Base-by-base conservation (phyloP, 2,888 invertebrate genomes). In the Ectemnius lituratus region DNA sequence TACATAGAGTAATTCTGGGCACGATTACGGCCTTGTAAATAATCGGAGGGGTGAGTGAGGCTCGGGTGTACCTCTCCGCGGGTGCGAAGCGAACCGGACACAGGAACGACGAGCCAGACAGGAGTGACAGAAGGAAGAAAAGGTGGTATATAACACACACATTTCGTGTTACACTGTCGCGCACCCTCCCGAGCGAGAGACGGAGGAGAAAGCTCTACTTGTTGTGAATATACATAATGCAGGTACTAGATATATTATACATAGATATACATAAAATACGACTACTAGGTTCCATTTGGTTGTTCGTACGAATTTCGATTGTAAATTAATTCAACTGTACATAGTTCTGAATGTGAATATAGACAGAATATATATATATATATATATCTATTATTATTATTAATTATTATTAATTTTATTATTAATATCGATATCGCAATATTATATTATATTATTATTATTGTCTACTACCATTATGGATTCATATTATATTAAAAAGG, bases 291-390 rank as follows among this genome's bases (percentile, higher is more conserved):
- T 84, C 84, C 81, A 85, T 85, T 87, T 83, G 87, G 85, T 88
- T 85, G 84, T 86, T 87, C 88, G 86, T 87, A 88, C 87, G 84
- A 81, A 86, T 89, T 37, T 88, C 86, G 82, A 88, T 86, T 90
- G 90, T 90, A 90, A 89, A 90, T 88, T 89, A 86, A 86, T 86
- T 86, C 84, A 86, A 84, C 78, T 90, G 90, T 90, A 90, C 82
- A 90, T 90, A 90, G 85, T 86, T 88, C 85, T 90, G 84, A 90
- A 90, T 90, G 90, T 90, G 90, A 90, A 90, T 90, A 90, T 90
- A 90, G 88, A 89, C 88, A 79, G 75, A 75, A 79, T 76, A 84
- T 37, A 37, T 37, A 37, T 8, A 37, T 37, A 37, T 37, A 37
- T 37, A 37, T 37, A 37, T 84, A 80, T 77, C 80, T 85, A 85